A percentile compares a stretch with the other conserved stretches of the same genome.
Conservation (phyloP, 2,888 invertebrate species). For the Atrina japonica region DNA sequence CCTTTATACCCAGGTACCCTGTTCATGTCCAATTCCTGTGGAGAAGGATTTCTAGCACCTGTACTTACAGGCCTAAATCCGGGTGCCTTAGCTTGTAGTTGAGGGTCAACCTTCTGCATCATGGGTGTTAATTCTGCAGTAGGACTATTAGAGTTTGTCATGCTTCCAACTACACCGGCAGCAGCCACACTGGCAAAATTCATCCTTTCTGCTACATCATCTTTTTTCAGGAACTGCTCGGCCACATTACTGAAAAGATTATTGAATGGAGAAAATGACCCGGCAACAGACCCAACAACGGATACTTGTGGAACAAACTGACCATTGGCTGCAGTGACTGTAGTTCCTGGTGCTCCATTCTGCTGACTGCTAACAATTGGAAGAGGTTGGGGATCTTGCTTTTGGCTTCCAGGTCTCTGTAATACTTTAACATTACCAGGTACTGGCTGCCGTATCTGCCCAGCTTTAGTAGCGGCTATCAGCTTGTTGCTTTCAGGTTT, state of each 20-base stretch:
- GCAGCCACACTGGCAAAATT: conserved; percentile 88
- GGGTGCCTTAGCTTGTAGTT: conserved; percentile 80
- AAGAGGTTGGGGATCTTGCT: conserved; percentile 68
- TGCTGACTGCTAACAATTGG: conserved; percentile 68
- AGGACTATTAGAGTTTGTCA: conserved; percentile 49
- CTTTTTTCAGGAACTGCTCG: conserved; percentile 75
- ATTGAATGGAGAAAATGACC: conserved; percentile 94
- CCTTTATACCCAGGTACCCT: conserved; percentile 37
- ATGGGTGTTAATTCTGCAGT: conserved; percentile 45
- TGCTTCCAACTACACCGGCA: conserved; percentile 82
- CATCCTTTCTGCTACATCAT: conserved; percentile 81
- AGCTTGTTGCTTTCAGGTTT: conserved; percentile 46
- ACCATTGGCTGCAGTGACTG: conserved; percentile 40
- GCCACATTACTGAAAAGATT: conserved; percentile 87
- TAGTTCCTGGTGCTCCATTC: conserved; percentile 33
- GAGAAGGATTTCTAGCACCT: conserved; percentile 43
- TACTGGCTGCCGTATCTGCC: conserved; percentile 34
- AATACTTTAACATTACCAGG: conserved; percentile 57
- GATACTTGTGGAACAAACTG: conserved; percentile 40
- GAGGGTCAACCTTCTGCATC: conserved; percentile 64
- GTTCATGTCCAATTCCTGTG: conserved; percentile 49
- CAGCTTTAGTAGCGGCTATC: conserved; percentile 36
- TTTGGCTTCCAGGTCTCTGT: conserved; percentile 52
- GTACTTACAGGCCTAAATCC: conserved; percentile 73
- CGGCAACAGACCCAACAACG: conserved; percentile 78